Base-by-base conservation (phyloP, 1,140 invertebrate genomes). In the Colletes gigas region DNA sequence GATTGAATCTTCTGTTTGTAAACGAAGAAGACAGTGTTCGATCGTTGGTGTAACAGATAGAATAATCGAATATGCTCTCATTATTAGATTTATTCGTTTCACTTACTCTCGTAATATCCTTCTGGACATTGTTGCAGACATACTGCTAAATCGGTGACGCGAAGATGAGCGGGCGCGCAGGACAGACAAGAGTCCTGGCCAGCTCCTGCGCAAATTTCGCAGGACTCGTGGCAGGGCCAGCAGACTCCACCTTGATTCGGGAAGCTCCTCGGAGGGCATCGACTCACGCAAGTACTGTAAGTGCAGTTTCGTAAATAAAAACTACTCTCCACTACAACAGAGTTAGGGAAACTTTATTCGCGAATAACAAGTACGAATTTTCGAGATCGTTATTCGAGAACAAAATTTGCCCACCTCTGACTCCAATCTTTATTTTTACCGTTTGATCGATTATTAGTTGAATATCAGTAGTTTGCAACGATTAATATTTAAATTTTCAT, bases 81-180 rank as follows among this genome's bases (percentile, higher is more conserved):
- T 21, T 21, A 8, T 47, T 47, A 47, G 0, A 8, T 47, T 47
- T 1, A 50, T 1, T 15, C 10, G 8, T 47, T 50, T 15, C 10
- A 93, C 94, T 94, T 93, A 97, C 96, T 96, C 93, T 97, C 97
- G 91, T 95, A 98, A 88, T 98, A 98, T 57, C 97, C 97, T 88
- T 97, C 97, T 0, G 97, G 97, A 89, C 97, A 98, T 86, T 97
- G 95, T 88, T 97, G 96, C 59, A 97, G 91, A 83, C 97, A 97
- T 4, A 97, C 96, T 55, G 96, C 96, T 57, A 97, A 93, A 93
- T 97, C 97, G 6, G 96, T 96, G 71, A 97, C 95, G 88, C 96
- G 93, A 19, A 97, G 93, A 90, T 97, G 96, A 62, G 96, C 96
- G 6, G 96, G 96, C 1, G 96, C 96, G 92, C 97, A 97, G 10